A percentile compares a stretch with the other conserved stretches of the same genome.
Evolutionary conservation across 2,113 vertebrate genomes (phyloP).

Genomic region (Myiozetetes cayanensis): DNA sequence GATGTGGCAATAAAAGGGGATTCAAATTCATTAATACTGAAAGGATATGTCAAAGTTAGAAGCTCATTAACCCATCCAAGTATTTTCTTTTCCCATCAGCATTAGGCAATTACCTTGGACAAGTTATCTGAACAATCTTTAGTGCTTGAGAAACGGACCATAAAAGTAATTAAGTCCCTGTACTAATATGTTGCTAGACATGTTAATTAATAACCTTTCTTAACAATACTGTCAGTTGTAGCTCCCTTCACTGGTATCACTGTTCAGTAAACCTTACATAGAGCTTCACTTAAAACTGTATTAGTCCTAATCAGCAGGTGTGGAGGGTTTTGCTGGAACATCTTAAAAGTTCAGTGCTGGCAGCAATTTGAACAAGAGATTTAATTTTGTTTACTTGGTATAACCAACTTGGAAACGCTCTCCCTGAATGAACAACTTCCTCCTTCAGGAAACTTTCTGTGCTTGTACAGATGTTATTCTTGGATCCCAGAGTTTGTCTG

Average conservation of each 20-base stretch:
- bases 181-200: background rate
- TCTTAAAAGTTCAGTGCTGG: background rate
- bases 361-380: background rate
- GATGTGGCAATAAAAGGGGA: background rate
- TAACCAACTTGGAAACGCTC: background rate
- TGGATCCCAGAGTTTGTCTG: background rate
- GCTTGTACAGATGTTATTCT: background rate
- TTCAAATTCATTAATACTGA: background rate
- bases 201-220: constrained; percentile 16
- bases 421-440: background rate
- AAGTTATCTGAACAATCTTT: background rate
- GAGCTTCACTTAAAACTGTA: background rate
- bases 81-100: background rate
- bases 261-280: background rate
- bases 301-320: background rate
- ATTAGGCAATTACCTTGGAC: background rate
- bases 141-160: background rate
- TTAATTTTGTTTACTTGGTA: background rate
- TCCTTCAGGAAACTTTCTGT: background rate
- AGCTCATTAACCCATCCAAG: background rate
- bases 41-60: background rate
- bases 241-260: background rate
- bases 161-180: background rate
- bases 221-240: background rate
- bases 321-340: background rate